Conservation (phyloP, 1,140 invertebrate species). For the Drosophila pachea region DNA sequence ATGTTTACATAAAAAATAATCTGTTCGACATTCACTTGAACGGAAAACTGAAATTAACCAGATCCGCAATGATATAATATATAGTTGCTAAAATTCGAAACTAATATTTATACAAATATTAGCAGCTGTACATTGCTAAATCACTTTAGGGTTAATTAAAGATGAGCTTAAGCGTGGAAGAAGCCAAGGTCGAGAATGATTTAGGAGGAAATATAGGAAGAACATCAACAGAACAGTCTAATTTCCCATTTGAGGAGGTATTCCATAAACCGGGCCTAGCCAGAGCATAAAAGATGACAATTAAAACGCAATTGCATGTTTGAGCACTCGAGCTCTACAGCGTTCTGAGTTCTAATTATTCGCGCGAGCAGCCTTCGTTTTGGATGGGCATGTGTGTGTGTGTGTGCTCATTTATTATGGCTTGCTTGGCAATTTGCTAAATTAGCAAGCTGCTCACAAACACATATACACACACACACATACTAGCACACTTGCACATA, state of each 20-base stretch:
- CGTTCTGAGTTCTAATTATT: conserved; percentile 66
- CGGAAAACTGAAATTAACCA: conserved; percentile 16
- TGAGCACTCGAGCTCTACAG: conserved; percentile 32
- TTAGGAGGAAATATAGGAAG: conserved; percentile 1
- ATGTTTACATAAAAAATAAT: conserved; percentile 24
- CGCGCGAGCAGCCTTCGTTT: conserved; percentile 54
- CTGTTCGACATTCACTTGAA: conserved; percentile 34
- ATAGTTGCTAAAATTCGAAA: neutral
- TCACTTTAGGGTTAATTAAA: neutral
- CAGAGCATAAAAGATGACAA: conserved; percentile 16
- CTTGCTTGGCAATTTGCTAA: conserved; percentile 49
- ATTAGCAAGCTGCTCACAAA: conserved; percentile 45
- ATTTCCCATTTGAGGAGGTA: too few species aligned
- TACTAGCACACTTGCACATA: conserved; percentile 21
- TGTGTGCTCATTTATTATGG: conserved; percentile 15
- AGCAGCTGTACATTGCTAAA: neutral
- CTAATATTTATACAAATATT: neutral
- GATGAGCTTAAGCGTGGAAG: neutral
- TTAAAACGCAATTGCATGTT: conserved; percentile 42
- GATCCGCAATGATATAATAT: neutral
- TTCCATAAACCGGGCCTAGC: neutral
- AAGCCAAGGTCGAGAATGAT: neutral
- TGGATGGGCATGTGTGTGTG: conserved; percentile 8
- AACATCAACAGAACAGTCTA: neutral
- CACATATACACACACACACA: conserved; percentile 16